phyloP scores from a whole-genome alignment of 2,888 invertebrate genomes.

The Agonopterix heracliana region DNA sequence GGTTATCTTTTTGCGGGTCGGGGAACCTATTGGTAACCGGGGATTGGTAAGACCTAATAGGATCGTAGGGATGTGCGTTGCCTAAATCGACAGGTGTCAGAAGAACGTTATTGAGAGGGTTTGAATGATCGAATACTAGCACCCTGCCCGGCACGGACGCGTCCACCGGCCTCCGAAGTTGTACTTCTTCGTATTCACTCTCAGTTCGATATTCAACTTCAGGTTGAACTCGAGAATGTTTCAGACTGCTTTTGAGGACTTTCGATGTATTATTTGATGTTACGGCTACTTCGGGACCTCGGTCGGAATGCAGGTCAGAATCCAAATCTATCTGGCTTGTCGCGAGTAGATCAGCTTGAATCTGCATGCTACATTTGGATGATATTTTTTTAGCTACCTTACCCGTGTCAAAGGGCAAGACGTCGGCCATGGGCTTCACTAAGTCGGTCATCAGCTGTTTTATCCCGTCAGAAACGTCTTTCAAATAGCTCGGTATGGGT shows the following conservation, averaged over 20 bases:
- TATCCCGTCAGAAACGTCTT: slow-evolving; percentile 45
- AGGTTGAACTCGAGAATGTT: too few relatives aligned
- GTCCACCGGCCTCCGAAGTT: too few relatives aligned
- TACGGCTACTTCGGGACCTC: too few relatives aligned
- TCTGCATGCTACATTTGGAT: slow-evolving; percentile 41
- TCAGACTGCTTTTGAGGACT: background rate
- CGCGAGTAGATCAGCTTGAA: slow-evolving; percentile 48
- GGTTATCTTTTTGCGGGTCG: background rate
- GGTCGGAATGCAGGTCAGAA: background rate
- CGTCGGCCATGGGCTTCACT: slow-evolving; percentile 51
- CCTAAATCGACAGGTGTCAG: slow-evolving; percentile 24
- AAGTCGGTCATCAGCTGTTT: slow-evolving; percentile 59
- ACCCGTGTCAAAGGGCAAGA: slow-evolving; percentile 29
- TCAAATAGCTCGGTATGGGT: slow-evolving; percentile 52
- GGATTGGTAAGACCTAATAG: slow-evolving; percentile 11
- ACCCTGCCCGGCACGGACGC: slow-evolving; percentile 14
- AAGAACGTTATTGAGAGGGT: slow-evolving; percentile 57
- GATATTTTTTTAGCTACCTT: slow-evolving; percentile 7
- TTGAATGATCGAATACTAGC: slow-evolving; percentile 48
- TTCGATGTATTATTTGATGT: too few relatives aligned
- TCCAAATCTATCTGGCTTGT: slow-evolving; percentile 58
- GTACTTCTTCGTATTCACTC: too few relatives aligned
- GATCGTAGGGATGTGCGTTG: slow-evolving; percentile 42
- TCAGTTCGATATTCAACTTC: too few relatives aligned
- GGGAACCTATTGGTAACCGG: background rate